A percentile compares a stretch with the other conserved stretches of the same genome.
phyloP scores from a whole-genome alignment of 2,113 vertebrate species.

The Ahaetulla prasina region DNA sequence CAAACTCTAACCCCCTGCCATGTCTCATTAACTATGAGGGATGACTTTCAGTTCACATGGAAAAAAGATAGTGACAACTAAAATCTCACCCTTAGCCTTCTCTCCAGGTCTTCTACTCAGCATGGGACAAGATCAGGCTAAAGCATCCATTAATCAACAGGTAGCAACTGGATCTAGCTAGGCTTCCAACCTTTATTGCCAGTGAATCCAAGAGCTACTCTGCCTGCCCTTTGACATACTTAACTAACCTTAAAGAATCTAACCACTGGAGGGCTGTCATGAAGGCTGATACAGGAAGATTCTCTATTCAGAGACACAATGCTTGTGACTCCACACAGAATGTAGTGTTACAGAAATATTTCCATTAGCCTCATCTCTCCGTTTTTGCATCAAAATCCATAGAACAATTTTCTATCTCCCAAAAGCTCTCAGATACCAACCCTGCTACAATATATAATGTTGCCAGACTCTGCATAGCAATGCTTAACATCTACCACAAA shows the following conservation, averaged over 20 bases:
- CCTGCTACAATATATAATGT: background rate
- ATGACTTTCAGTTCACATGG: background rate
- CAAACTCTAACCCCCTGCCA: background rate
- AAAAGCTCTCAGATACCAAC: background rate
- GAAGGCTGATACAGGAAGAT: background rate
- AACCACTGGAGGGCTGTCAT: background rate
- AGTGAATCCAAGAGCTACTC: background rate
- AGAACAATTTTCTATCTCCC: background rate
- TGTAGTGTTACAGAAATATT: background rate
- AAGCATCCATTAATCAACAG: background rate
- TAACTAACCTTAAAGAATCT: background rate
- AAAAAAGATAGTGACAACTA: background rate
- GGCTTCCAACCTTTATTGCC: background rate
- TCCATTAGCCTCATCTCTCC: background rate
- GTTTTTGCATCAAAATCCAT: background rate
- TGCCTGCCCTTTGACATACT: background rate
- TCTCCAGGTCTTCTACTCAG: background rate
- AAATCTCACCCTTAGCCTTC: background rate
- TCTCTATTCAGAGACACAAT: background rate
- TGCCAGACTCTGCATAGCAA: background rate
- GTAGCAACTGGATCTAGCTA: background rate
- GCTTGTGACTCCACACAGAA: background rate
- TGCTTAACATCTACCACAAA: background rate
- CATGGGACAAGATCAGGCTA: background rate
- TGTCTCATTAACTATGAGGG: background rate